Base-by-base conservation (phyloP, 1,140 invertebrate genomes). In the Gonioctena quinquepunctata region DNA sequence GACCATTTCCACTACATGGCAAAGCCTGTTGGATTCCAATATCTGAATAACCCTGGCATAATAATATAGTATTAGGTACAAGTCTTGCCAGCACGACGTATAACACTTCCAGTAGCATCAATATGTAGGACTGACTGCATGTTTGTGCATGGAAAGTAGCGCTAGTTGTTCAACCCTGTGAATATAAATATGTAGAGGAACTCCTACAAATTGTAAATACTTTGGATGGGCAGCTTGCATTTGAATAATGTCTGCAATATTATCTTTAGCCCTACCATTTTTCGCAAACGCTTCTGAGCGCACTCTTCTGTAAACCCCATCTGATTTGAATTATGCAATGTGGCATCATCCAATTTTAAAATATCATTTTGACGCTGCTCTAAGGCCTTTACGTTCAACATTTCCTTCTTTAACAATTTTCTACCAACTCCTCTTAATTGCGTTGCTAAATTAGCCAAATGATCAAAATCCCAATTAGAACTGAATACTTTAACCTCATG, bases 81-180 rank as follows among this genome's bases (percentile, higher is more conserved):
- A 3, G 8, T 50, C 13, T 66, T 66, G 16, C 13, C 5, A 18
- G 63, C 22, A 23, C 28, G 18, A 13, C 42, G 18, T 25, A 66
- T 19, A 22, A 66, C 25, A 18, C 18, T 52, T 21, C 48, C 63
- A 23, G 63, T 66, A 23, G 63, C 63, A 66, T 66, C 63, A 54
- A 66, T 8, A 23, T 66, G 63, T 50, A 66, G 8, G 19, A 21
- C 21, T 54, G 21, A 52, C 50, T 21, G 16, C 16, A 18, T 13
- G 8, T 21, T 52, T 16, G 7, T 1, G 3, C 2, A 16, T 8
- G 16, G 16, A 52, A 18, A 52, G 19, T 16, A 52, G 50, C 7
- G n/a, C 16, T 19, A 52, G 16, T 52, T 52, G 6, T 54, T 54
- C 50, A 54, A 16, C 16, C 13, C 63, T 65, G 18, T 54, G 52